Conservation (phyloP, 2,113 vertebrate species). For the Siphamia tubifer region DNA sequence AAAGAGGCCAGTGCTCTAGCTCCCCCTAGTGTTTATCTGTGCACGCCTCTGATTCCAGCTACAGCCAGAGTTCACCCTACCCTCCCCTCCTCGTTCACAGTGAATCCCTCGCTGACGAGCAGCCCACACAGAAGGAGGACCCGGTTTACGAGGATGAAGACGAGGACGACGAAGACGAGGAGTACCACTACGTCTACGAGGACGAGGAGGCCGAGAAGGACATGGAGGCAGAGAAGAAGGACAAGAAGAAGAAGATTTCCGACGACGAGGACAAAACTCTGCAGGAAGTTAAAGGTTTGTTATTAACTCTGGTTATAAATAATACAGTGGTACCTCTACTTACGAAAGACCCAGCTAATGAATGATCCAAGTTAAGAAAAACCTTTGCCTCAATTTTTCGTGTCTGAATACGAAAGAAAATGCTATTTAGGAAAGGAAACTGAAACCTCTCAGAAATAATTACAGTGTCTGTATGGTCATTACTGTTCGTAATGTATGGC, state of each 20-base stretch:
- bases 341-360: no score
- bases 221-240: conserved; percentile 84
- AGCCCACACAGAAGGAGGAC: conserved; percentile 85
- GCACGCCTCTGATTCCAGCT: no score
- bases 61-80: conserved; percentile 35
- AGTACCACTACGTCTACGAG: conserved; percentile 85
- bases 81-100: conserved; percentile 61
- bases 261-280: conserved; percentile 82
- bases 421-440: background rate
- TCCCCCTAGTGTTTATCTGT: no score
- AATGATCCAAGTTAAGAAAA: no score
- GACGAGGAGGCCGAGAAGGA: conserved; percentile 85
- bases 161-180: conserved; percentile 78
- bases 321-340: background rate
- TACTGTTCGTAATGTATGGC: no score
- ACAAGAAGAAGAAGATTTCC: conserved; percentile 74
- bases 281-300: conserved; percentile 91
- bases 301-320: background rate
- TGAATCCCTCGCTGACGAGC: conserved; percentile 83
- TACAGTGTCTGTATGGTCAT: no score
- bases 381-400: no score
- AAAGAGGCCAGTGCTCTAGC: no score
- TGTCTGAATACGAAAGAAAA: no score
- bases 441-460: no score
- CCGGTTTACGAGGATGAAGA: conserved; percentile 68